phyloP scores from a whole-genome alignment of 2,888 invertebrate genomes.

The Rhodophaea formosa region DNA sequence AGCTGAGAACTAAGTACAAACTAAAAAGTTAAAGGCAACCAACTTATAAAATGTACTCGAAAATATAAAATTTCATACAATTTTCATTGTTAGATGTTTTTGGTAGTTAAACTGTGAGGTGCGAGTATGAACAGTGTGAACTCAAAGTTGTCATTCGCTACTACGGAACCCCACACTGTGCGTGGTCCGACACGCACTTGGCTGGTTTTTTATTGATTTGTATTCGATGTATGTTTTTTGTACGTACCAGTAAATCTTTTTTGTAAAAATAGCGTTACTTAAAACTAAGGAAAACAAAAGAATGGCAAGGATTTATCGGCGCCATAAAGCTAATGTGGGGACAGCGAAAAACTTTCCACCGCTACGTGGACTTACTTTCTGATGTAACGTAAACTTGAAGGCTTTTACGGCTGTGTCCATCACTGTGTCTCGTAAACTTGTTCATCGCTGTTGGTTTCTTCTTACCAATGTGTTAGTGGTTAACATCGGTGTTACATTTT shows the following conservation, averaged over 20 bases:
- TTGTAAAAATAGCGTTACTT: neutral
- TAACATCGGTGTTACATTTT: neutral
- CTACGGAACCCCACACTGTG: too few species aligned
- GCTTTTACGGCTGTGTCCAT: slow-evolving; percentile 23
- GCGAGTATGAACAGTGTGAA: too few species aligned
- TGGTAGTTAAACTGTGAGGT: too few species aligned
- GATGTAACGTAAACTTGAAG: slow-evolving; percentile 38
- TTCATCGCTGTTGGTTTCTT: slow-evolving; percentile 4
- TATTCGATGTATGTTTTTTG: too few species aligned
- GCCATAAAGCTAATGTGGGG: slow-evolving; percentile 64
- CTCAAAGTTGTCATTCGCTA: too few species aligned
- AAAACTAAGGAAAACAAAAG: slow-evolving; percentile 44
- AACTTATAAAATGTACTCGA: too few species aligned
- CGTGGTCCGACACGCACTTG: too few species aligned
- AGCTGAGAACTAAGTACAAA: too few species aligned
- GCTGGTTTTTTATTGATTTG: too few species aligned
- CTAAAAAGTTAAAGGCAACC: too few species aligned
- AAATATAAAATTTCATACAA: too few species aligned
- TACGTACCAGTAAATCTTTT: neutral
- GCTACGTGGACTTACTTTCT: slow-evolving; percentile 33
- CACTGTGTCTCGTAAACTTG: slow-evolving; percentile 17
- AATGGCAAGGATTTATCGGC: slow-evolving; percentile 59
- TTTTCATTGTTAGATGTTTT: too few species aligned
- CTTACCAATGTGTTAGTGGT: neutral
- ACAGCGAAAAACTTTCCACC: slow-evolving; percentile 69